Evolutionary conservation across 2,113 vertebrate species (phyloP), one percentile per base, ranked within the genome.

Genomic region (Athene cunicularia): DNA sequence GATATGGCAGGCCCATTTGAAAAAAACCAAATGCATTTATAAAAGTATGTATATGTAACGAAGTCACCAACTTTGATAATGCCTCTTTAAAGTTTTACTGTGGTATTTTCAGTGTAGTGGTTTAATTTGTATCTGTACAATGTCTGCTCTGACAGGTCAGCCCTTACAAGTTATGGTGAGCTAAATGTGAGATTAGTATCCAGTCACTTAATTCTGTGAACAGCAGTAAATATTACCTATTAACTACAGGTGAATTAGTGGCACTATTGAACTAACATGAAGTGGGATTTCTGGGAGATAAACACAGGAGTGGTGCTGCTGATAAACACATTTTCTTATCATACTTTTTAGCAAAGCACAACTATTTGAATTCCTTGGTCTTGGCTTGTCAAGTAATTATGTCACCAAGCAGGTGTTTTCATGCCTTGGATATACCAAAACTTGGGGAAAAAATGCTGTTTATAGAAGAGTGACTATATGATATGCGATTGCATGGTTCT

Each of bases 301-400:
- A 2, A 12, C 8, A 62, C 59, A 81, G 33, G 28, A 52, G 19
- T 22, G 62, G 23, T 1, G 3, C 33, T 0, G 1, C 84, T 56
- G 37, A 70, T 62, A 84, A 88, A 92, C 24, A 32, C 8, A 22
- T 70, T 73, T 93, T 87, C 80, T 71, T 77, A 62, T 33, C 2
- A 0, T 22, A 20, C 30, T 91, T 91, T 75, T 68, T 56, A 90
- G 64, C 47, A 56, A 28, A 60, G 20, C 23, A 32, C 5, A 43
- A 41, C 19, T 64, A 19, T 60, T 75, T 85, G 14, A 89, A 90
- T 71, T 81, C 45, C 24, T 91, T 60, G 28, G 45, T 21, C 18
- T 85, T 82, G 11, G 7, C 35, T 86, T 87, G 19, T 41, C 47
- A 63, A 74, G 17, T 14, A 95, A 23, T 39, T 86, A 43, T 2